Evolutionary conservation across 2,113 vertebrate genomes (phyloP), one percentile per base, ranked within the genome.

Genomic region (Meriones unguiculatus): DNA sequence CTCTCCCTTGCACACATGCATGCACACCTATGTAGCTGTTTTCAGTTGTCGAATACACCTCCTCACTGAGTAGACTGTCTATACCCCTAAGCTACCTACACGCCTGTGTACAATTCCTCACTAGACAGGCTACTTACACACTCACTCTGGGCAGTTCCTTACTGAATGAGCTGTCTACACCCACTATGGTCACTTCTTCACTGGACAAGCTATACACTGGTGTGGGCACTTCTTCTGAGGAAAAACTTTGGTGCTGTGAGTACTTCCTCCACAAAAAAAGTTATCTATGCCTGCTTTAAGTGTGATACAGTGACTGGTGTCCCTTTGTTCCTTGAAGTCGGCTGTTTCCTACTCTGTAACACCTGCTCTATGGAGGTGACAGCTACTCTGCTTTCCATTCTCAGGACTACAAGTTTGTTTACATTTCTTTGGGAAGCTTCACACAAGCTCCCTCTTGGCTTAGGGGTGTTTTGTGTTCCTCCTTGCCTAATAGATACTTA

Each of bases 31-130:
- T 6, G 54, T 59, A 73, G 13, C 35, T 4, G 12, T 46, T 57
- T 41, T 18, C 52, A 54, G 8, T 7, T 28, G 57, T 67, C 22
- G 2, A 14, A 0, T 10, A 77, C 1, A 5, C 20, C 2, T 8
- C 84, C 75, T 50, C 30, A 5, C 12, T 5, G 4, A 25, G 28
- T 9, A 1, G 15, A 54, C 76, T 10, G 12, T 25, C 54, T 13
- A 15, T n/a, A 20, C 15, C 28, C 7, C 28, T 57, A 24, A 4
- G 67, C 50, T 24, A 14, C 15, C 82, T 46, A 67, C 62, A 85
- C 17, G 5, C 5, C 59, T 32, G 25, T 50, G 62, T 65, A 28
- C 15, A 67, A 15, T 11, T 85, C 82, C 38, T 46, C 38, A 65
- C 4, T 38, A 7, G 14, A 9, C 25, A 50, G 18, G n/a, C 15